Evolutionary conservation across 2,888 invertebrate species (phyloP).

Genomic region (Archips xylosteana): DNA sequence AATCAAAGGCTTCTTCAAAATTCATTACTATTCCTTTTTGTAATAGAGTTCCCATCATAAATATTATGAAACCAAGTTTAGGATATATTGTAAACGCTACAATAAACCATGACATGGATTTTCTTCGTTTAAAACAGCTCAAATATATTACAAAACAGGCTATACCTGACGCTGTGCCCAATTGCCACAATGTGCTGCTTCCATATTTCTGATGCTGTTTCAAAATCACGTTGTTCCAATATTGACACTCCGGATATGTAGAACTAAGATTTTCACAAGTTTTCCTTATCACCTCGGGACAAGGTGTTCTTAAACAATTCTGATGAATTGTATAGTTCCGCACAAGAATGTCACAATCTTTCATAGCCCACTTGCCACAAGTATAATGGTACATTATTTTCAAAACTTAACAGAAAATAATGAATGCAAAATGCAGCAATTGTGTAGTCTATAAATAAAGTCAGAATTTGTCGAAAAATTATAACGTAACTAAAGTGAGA

Average conservation of each 20-base stretch:
- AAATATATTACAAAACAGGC: constrained; percentile 55
- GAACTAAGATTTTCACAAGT: constrained; percentile 60
- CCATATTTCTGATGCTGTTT: constrained; percentile 34
- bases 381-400: constrained; percentile 66
- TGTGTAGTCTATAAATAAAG: constrained; percentile 60
- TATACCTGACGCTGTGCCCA: too few relatives aligned
- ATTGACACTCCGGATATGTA: constrained; percentile 74
- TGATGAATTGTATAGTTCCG: constrained; percentile 69
- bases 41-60: constrained; percentile 69
- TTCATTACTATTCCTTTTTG: constrained; percentile 74
- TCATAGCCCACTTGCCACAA: constrained; percentile 67
- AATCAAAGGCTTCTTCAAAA: constrained; percentile 63
- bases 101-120: constrained; percentile 59
- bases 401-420: constrained; percentile 74
- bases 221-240: constrained; percentile 61
- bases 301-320: too few relatives aligned
- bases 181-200: too few relatives aligned
- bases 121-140: constrained; percentile 62
- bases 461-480: constrained; percentile 61
- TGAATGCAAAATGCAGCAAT: constrained; percentile 64
- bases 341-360: constrained; percentile 60
- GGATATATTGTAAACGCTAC: constrained; percentile 57
- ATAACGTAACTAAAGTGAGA: constrained; percentile 69
- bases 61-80: constrained; percentile 53
- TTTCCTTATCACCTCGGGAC: constrained; percentile 10